Evolutionary conservation across 2,113 vertebrate genomes (phyloP), one percentile per base, ranked within the genome.

Genomic region (Pollimyrus isidori): DNA sequence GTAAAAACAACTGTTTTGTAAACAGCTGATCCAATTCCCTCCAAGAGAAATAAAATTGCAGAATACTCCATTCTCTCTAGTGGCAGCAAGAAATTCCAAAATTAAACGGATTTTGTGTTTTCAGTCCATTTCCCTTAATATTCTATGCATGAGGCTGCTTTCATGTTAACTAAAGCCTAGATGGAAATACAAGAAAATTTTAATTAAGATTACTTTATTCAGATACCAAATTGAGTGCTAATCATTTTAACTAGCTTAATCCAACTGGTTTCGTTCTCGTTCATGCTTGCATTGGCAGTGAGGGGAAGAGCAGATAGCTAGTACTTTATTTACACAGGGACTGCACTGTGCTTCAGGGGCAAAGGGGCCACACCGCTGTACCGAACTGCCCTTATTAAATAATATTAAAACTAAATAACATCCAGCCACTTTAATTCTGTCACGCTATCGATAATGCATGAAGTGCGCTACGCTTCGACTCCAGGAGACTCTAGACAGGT

Each of bases 341-440:
- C 48, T 35, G 50, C 30, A 19, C n/a, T 15, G 85, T 9, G n/a
- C 23, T 86, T 46, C 26, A 53, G 48, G 48, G 23, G 49, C 23
- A 50, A 86, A 86, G 30, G 5, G 15, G 23, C 73, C 30, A 7
- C 7, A 52, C 50, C 11, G 3, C 48, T 46, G 4, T n/a, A 13
- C 13, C 26, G 9, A 39, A 42, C 13, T n/a, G 30, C 7, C 46
- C 49, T 46, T 39, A 83, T 89, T 89, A 89, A 89, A 83, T 35
- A 53, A 39, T n/a, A 89, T 89, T 89, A 89, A 89, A 83, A 87
- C 85, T 35, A 53, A 52, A 53, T 87, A 30, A 87, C 6, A 89
- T 82, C 30, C 26, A 49, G 26, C 4, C 39, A 42, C 26, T 52
- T 82, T 48, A n/a, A 49, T 53, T 13, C 69, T 7, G 26, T 26